phyloP scores from a whole-genome alignment of 2,888 invertebrate species.

The Fragum fragum region DNA sequence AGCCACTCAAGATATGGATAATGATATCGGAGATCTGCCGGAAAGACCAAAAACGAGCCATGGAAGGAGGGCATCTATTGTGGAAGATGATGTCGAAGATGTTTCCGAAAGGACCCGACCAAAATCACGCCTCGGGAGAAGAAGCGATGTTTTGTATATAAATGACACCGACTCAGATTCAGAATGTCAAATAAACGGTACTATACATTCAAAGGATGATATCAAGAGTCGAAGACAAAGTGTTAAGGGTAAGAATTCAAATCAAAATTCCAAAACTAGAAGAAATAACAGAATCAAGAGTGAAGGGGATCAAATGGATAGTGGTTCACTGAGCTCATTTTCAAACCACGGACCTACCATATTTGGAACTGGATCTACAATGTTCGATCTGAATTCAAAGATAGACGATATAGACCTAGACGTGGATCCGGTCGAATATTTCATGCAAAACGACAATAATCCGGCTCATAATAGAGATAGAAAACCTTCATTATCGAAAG shows the following conservation, averaged over 20 bases:
- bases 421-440: conserved; percentile 63
- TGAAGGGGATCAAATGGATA: neutral
- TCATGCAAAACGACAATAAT: conserved; percentile 47
- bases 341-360: neutral
- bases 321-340: neutral
- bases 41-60: conserved; percentile 54
- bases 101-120: conserved; percentile 37
- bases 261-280: neutral
- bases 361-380: conserved; percentile 4
- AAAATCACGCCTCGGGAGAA: conserved; percentile 37
- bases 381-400: conserved; percentile 51
- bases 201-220: neutral
- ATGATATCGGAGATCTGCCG: neutral
- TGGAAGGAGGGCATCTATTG: conserved; percentile 17
- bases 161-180: neutral
- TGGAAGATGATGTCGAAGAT: conserved; percentile 9
- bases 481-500: conserved; percentile 58
- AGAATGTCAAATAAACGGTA: neutral
- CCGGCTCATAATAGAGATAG: conserved; percentile 2
- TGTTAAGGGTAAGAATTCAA: neutral
- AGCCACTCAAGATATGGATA: neutral
- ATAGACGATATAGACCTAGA: conserved; percentile 63
- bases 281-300: neutral
- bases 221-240: neutral
- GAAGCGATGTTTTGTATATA: neutral